phyloP scores from a whole-genome alignment of 2,888 invertebrate species.

The Hyles lineata region DNA sequence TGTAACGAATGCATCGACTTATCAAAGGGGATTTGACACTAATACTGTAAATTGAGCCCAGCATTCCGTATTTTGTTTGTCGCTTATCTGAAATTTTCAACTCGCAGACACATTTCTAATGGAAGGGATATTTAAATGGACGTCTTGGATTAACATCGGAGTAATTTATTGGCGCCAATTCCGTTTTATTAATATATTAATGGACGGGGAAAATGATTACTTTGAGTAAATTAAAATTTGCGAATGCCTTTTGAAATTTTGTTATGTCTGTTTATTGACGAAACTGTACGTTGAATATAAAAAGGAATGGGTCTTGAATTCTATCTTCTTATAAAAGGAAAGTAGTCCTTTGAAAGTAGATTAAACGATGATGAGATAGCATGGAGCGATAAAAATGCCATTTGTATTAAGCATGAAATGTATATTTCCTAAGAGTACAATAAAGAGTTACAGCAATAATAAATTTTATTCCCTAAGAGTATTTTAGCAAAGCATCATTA shows the following conservation, averaged over 20 bases:
- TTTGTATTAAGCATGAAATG: too few relatives aligned
- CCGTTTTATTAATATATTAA: slow-evolving; percentile 26
- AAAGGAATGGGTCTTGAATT: neutral
- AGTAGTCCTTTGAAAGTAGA: neutral
- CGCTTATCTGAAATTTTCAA: slow-evolving; percentile 30
- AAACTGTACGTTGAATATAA: neutral
- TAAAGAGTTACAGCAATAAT: too few relatives aligned
- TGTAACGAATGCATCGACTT: slow-evolving; percentile 32
- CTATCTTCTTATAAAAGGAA: neutral
- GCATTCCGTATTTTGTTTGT: slow-evolving; percentile 26
- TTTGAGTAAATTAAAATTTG: neutral
- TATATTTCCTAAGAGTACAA: too few relatives aligned
- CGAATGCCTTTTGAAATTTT: neutral
- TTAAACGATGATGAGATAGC: too few relatives aligned
- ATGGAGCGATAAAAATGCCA: too few relatives aligned
- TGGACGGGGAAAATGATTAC: slow-evolving; percentile 6
- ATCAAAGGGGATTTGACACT: slow-evolving; percentile 29
- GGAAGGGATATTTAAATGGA: slow-evolving; percentile 24
- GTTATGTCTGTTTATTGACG: neutral
- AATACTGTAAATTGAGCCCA: slow-evolving; percentile 28
- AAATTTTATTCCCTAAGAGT: too few relatives aligned
- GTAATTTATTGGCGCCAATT: slow-evolving; percentile 25
- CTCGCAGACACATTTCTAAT: slow-evolving; percentile 20
- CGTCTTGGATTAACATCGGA: slow-evolving; percentile 26
- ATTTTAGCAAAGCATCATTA: too few relatives aligned